These are phyloP conservation scores for Nephrotoma appendiculata DNA, from an alignment of 2,888 invertebrate genomes.

Conservation along the genomic window DNA sequence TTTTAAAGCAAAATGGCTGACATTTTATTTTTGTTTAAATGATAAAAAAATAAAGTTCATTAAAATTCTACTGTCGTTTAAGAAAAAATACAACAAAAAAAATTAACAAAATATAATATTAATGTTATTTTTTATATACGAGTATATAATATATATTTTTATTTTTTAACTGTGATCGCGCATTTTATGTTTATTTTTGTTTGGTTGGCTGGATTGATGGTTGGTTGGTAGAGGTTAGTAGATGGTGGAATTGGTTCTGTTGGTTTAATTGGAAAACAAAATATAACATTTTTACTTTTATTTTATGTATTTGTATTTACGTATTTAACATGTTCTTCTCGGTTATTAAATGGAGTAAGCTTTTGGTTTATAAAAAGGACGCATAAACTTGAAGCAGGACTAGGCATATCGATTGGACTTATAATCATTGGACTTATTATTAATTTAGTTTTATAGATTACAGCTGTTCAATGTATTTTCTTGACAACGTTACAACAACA, in stretches of 20 bases:
- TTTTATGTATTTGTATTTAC: background rate
- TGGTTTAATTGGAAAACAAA: background rate
- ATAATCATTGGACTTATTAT: too few relatives aligned
- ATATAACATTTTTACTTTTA: background rate
- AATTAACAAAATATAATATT: background rate
- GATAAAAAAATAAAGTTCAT: background rate
- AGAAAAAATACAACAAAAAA: background rate
- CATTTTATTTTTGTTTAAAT: background rate
- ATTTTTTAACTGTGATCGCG: background rate
- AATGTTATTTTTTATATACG: background rate
- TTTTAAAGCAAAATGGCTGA: background rate
- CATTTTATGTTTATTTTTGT: background rate
- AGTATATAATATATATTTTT: background rate
- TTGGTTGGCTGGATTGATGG: background rate
- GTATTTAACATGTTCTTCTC: background rate
- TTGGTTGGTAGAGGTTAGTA: background rate
- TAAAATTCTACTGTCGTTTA: background rate
- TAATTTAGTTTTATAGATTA: too few relatives aligned
- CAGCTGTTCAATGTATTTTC: too few relatives aligned
- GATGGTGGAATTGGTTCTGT: background rate
- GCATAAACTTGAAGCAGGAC: too few relatives aligned
- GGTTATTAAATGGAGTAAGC: too few relatives aligned
- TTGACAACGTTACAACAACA: too few relatives aligned
- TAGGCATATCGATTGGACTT: too few relatives aligned
- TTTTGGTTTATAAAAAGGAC: too few relatives aligned